Percentiles rank a stretch among this genome's conserved stretches.
Evolutionary conservation across 1,140 invertebrate species (phyloP).

Genomic region (Magallana ariakensis): DNA sequence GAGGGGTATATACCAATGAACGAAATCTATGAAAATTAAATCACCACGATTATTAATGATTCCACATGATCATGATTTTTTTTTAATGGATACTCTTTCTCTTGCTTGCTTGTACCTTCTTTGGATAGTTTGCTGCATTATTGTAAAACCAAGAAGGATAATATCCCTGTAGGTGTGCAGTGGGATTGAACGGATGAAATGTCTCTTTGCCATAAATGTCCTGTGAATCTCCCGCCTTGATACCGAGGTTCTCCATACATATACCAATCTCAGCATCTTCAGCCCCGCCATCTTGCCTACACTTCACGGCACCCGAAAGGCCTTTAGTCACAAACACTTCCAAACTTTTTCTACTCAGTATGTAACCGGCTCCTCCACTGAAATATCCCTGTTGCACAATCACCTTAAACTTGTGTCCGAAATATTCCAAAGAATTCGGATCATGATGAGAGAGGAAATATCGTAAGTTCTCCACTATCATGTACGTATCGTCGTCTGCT

Average conservation of each 20-base stretch:
- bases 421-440: constrained; percentile 68
- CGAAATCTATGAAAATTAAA: too few relatives aligned
- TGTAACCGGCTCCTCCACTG: constrained; percentile 85
- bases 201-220: constrained; percentile 45
- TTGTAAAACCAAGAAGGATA: constrained; percentile 56
- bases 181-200: constrained; percentile 56
- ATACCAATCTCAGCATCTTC: constrained; percentile 95
- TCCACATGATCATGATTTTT: too few relatives aligned
- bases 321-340: constrained; percentile 81
- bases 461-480: constrained; percentile 79
- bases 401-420: constrained; percentile 74
- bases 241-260: constrained; percentile 55
- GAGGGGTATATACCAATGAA: too few relatives aligned
- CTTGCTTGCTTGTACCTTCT: constrained; percentile 39
- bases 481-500: constrained; percentile 86
- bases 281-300: constrained; percentile 85
- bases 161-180: constrained; percentile 47
- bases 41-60: too few relatives aligned
- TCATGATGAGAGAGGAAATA: constrained; percentile 61
- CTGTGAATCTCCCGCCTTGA: constrained; percentile 51
- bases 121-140: constrained; percentile 25
- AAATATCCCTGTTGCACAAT: constrained; percentile 64
- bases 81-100: too few relatives aligned
- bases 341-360: constrained; percentile 84
- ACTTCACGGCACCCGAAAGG: constrained; percentile 65